phyloP scores from a whole-genome alignment of 2,113 vertebrate species.

The Oryzias javanicus region DNA sequence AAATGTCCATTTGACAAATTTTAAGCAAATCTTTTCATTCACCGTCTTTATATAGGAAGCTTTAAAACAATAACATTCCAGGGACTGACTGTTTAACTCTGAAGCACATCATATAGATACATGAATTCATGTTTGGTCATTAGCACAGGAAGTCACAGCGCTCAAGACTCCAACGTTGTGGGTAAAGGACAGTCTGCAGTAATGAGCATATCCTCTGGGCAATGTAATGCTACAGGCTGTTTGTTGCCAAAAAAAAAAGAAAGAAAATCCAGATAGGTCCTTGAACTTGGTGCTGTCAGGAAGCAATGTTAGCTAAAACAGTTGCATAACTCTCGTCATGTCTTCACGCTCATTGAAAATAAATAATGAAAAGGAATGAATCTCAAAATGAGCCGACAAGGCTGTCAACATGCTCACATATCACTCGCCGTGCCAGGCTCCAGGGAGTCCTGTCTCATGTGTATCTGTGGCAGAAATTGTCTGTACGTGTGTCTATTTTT shows the following conservation, averaged over 20 bases:
- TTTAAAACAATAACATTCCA: background rate
- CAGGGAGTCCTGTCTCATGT: slow-evolving; percentile 5
- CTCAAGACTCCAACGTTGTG: slow-evolving; percentile 2
- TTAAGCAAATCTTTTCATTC: too few species aligned
- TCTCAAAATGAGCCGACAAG: slow-evolving; percentile 12
- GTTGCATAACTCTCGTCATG: slow-evolving; percentile 14
- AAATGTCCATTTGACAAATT: too few species aligned
- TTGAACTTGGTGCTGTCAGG: slow-evolving; percentile 8
- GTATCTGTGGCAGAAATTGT: slow-evolving; percentile 3
- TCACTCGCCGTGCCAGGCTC: slow-evolving; percentile 1
- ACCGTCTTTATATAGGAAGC: too few species aligned
- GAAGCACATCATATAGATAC: background rate
- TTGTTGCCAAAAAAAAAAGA: background rate
- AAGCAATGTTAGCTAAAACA: slow-evolving; percentile 2
- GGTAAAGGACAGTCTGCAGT: slow-evolving; percentile 20
- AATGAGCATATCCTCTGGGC: slow-evolving; percentile 25
- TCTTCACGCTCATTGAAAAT: slow-evolving; percentile 5
- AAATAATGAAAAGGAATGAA: slow-evolving; percentile 30
- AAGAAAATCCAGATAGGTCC: slow-evolving; percentile 21
- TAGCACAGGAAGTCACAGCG: background rate
- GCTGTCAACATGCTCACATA: slow-evolving; percentile 6
- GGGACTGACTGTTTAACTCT: background rate
- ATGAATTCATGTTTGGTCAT: background rate
- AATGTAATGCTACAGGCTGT: slow-evolving; percentile 14
- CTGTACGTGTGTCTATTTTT: background rate